These are phyloP conservation scores for Notiomystis cincta DNA, from an alignment of 2,113 vertebrate genomes.

Conservation along the genomic window DNA sequence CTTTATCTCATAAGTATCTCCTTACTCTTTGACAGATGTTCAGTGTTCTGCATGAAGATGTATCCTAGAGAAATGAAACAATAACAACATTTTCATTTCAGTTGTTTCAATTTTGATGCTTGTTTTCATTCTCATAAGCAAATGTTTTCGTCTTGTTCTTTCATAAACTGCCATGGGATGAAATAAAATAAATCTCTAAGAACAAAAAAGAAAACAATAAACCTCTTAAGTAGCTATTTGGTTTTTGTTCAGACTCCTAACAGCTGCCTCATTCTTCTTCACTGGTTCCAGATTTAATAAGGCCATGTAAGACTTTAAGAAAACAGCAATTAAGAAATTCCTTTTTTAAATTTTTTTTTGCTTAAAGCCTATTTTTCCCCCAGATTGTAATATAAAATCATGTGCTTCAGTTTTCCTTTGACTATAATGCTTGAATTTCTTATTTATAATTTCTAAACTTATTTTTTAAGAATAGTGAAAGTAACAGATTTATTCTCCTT, in stretches of 20 bases:
- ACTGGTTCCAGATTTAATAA: slow-evolving; percentile 64
- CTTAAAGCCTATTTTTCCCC: background rate
- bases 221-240: slow-evolving; percentile 50
- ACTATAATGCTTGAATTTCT: background rate
- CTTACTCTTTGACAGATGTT: background rate
- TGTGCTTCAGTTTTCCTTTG: background rate
- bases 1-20: background rate
- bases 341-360: background rate
- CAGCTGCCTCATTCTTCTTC: slow-evolving; percentile 70
- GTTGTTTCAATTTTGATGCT: slow-evolving; percentile 10
- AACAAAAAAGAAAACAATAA: slow-evolving; percentile 33
- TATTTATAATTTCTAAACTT: background rate
- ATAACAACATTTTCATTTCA: background rate
- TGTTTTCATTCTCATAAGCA: slow-evolving; percentile 22
- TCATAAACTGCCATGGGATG: slow-evolving; percentile 3
- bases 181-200: slow-evolving; percentile 37
- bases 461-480: background rate
- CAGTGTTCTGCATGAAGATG: background rate
- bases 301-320: slow-evolving; percentile 36
- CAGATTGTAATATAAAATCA: background rate
- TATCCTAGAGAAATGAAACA: slow-evolving; percentile 1
- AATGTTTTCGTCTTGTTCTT: slow-evolving; percentile 43
- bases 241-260: slow-evolving; percentile 58
- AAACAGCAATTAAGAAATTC: slow-evolving; percentile 25
- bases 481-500: background rate